A percentile compares a stretch with the other conserved stretches of the same genome.
These are phyloP conservation scores for Tenebrio molitor DNA, from an alignment of 1,140 invertebrate species.

Conservation along the genomic window DNA sequence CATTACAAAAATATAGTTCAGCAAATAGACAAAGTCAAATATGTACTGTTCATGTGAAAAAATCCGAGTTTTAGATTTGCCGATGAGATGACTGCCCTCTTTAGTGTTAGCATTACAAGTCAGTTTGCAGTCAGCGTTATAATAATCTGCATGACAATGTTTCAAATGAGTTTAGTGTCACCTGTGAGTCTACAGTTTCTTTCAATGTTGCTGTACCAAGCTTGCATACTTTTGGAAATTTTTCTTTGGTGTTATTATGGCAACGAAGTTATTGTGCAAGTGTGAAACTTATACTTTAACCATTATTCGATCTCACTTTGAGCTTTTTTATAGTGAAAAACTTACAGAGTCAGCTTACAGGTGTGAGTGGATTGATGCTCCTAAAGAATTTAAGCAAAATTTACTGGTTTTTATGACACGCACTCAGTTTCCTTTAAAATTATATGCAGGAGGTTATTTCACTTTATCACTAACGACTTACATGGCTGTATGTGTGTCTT, in stretches of 20 bases:
- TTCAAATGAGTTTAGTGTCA: slow-evolving; percentile 54
- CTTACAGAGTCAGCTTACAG: slow-evolving; percentile 50
- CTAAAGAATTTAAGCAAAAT: slow-evolving; percentile 49
- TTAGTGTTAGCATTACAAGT: slow-evolving; percentile 43
- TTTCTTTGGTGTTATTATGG: slow-evolving; percentile 61
- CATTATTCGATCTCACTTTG: no score
- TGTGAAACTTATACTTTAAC: no score
- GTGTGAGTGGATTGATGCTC: slow-evolving; percentile 51
- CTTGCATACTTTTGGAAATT: slow-evolving; percentile 59
- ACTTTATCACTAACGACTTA: slow-evolving; percentile 54
- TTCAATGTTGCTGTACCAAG: slow-evolving; percentile 59
- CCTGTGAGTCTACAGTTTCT: slow-evolving; percentile 54
- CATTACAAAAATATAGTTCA: slow-evolving; percentile 4
- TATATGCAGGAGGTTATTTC: slow-evolving; percentile 55
- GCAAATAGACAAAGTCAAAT: background rate
- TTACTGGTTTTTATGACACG: slow-evolving; percentile 55
- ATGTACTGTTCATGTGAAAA: background rate
- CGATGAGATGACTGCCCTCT: slow-evolving; percentile 52
- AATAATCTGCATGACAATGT: slow-evolving; percentile 58
- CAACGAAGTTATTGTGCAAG: slow-evolving; percentile 60
- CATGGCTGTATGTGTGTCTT: slow-evolving; percentile 48
- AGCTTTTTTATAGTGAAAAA: slow-evolving; percentile 52
- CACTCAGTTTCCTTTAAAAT: slow-evolving; percentile 50
- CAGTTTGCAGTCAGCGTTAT: slow-evolving; percentile 55
- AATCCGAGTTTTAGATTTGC: slow-evolving; percentile 57